Conservation (phyloP, 2,888 invertebrate genomes). For the Trilocha varians region DNA sequence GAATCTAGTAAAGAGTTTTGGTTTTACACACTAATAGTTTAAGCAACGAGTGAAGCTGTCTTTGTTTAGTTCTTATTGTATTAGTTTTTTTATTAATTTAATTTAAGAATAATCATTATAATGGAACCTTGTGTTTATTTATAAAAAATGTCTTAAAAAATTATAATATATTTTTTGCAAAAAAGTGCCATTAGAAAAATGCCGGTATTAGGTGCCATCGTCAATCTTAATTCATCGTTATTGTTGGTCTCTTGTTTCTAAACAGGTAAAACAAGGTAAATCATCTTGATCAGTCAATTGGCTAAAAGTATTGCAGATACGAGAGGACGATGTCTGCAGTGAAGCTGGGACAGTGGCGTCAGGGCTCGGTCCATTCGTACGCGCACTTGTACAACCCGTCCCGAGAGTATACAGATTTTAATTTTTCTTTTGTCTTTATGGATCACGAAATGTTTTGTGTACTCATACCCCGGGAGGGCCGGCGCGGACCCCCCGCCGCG, state of each 20-base stretch:
- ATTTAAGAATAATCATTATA: too few relatives aligned
- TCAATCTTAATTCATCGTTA: background rate
- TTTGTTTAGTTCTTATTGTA: too few relatives aligned
- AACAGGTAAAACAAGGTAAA: background rate
- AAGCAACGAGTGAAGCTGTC: too few relatives aligned
- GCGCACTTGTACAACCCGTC: conserved; percentile 33
- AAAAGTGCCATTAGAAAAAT: too few relatives aligned
- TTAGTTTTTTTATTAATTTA: too few relatives aligned
- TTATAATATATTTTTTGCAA: too few relatives aligned
- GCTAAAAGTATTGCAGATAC: background rate
- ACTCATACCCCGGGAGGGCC: conserved; percentile 60
- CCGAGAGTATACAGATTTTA: conserved; percentile 60
- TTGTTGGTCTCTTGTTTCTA: background rate
- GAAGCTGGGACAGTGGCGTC: conserved; percentile 13
- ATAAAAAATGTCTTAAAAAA: too few relatives aligned
- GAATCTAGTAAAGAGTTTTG: background rate
- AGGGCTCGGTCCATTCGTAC: conserved; percentile 15
- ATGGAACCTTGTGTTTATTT: too few relatives aligned
- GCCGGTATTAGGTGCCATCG: too few relatives aligned
- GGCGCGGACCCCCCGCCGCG: conserved; percentile 57
- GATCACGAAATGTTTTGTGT: conserved; percentile 72
- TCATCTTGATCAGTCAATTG: background rate
- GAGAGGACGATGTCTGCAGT: conserved; percentile 14
- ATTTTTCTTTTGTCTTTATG: conserved; percentile 71
- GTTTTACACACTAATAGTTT: too few relatives aligned